phyloP scores from a whole-genome alignment of 2,797 vertebrate genomes.

The Coregonus ussuriensis region DNA sequence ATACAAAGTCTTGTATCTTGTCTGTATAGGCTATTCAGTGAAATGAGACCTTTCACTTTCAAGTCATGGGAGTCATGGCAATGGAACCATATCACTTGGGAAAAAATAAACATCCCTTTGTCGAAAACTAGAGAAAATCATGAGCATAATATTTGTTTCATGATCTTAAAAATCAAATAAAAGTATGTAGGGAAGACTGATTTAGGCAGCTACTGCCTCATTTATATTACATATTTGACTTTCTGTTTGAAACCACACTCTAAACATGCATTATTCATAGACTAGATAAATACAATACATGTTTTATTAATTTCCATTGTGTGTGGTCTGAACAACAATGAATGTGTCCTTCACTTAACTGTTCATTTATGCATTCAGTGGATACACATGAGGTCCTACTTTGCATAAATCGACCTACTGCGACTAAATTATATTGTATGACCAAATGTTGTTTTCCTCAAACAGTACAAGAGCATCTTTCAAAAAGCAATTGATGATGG shows the following conservation, averaged over 20 bases:
- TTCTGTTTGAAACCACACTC: background rate
- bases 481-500: background rate
- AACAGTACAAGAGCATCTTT: background rate
- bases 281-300: constrained; percentile 11
- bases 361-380: constrained; percentile 17
- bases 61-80: background rate
- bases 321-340: constrained; percentile 15
- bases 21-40: background rate
- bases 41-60: background rate
- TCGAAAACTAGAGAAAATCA: background rate
- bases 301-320: constrained; percentile 18
- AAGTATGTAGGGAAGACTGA: too few species aligned
- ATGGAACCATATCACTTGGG: background rate
- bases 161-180: background rate
- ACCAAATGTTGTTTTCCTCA: background rate
- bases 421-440: constrained; percentile 1
- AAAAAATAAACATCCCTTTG: background rate
- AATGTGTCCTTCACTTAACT: constrained; percentile 8
- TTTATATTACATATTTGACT: background rate
- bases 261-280: constrained; percentile 24
- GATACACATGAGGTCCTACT: constrained; percentile 16
- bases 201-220: background rate
- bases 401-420: constrained; percentile 15
- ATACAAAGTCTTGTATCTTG: background rate
- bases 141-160: background rate